These are phyloP conservation scores for Rhinoderma darwinii DNA, from an alignment of 2,113 vertebrate species.

Conservation along the genomic window DNA sequence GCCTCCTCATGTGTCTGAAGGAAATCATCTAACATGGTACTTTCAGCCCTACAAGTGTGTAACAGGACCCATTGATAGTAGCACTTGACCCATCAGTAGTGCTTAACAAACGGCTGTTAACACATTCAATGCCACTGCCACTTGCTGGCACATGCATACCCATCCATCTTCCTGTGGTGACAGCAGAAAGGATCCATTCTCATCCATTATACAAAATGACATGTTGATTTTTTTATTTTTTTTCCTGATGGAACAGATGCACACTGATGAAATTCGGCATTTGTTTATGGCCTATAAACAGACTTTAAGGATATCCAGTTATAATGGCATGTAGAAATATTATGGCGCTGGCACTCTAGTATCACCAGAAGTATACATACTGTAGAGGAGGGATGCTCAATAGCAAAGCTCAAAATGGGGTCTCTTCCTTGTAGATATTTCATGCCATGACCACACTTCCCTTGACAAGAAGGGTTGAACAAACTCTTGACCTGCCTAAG, in stretches of 20 bases:
- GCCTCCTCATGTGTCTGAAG: neutral
- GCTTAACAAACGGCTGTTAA: conserved; percentile 2
- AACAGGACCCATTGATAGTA: neutral
- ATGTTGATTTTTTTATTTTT: neutral
- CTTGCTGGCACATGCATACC: neutral
- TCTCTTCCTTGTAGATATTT: too few species aligned
- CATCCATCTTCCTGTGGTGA: neutral
- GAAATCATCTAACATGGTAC: neutral
- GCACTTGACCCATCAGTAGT: conserved; percentile 2
- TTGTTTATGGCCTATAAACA: too few species aligned
- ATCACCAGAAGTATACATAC: too few species aligned
- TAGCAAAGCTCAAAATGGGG: too few species aligned
- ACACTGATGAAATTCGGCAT: neutral
- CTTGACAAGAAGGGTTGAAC: too few species aligned
- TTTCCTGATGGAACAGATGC: neutral
- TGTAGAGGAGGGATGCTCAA: too few species aligned
- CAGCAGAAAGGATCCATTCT: neutral
- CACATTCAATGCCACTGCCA: neutral
- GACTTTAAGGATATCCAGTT: too few species aligned
- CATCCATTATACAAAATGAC: neutral
- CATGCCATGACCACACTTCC: too few species aligned
- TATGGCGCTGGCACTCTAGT: too few species aligned
- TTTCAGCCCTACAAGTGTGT: conserved; percentile 2
- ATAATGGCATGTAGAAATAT: too few species aligned
- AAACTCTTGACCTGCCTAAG: too few species aligned